Evolutionary conservation across 2,888 invertebrate genomes (phyloP).

Genomic region (Tethea ocularis): DNA sequence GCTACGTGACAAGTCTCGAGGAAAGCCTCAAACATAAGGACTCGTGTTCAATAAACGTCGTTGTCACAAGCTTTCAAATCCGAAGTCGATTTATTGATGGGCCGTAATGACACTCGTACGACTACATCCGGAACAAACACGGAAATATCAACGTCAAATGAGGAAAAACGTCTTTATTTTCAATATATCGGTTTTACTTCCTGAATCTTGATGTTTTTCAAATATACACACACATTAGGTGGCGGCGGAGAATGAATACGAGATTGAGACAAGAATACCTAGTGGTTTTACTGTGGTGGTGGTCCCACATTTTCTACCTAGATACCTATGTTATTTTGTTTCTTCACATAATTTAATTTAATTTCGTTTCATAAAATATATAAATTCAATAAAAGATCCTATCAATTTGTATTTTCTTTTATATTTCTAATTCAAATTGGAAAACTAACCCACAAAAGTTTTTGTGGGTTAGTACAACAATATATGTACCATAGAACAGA

Average conservation of each 20-base stretch:
- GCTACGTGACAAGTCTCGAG: constrained; percentile 44
- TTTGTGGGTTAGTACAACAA: neutral
- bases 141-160: constrained; percentile 25
- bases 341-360: too few relatives aligned
- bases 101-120: constrained; percentile 46
- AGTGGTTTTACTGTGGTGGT: too few relatives aligned
- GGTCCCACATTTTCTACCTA: too few relatives aligned
- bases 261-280: too few relatives aligned
- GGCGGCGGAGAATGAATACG: too few relatives aligned
- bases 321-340: too few relatives aligned
- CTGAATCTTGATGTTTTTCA: constrained; percentile 17
- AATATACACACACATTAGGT: too few relatives aligned
- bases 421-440: too few relatives aligned
- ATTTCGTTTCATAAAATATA: too few relatives aligned
- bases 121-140: constrained; percentile 37
- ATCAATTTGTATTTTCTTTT: neutral
- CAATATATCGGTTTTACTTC: constrained; percentile 29
- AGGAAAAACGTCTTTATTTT: constrained; percentile 40
- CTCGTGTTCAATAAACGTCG: constrained; percentile 28
- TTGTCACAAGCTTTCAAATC: constrained; percentile 38
- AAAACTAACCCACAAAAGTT: too few relatives aligned
- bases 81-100: constrained; percentile 50
- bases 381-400: neutral
- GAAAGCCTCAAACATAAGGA: constrained; percentile 48
- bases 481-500: neutral